These are phyloP conservation scores for Hippolais icterina DNA, from an alignment of 2,113 vertebrate genomes.

Conservation along the genomic window DNA sequence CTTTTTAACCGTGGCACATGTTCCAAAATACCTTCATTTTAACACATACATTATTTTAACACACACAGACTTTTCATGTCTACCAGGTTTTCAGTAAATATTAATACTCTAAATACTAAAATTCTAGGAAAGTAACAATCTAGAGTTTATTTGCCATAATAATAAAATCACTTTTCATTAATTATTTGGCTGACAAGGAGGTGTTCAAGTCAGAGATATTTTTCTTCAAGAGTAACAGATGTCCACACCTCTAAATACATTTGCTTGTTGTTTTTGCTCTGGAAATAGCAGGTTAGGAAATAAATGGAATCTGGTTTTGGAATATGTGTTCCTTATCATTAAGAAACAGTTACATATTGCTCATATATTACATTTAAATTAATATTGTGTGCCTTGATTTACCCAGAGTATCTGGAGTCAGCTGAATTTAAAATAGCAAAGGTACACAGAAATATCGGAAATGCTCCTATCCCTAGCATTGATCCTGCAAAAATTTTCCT, in stretches of 20 bases:
- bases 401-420: neutral
- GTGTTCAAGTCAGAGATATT: neutral
- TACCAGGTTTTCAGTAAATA: neutral
- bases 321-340: neutral
- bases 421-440: neutral
- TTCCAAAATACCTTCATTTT: neutral
- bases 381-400: fast-evolving
- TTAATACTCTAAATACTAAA: neutral
- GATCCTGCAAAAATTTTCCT: neutral
- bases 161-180: neutral
- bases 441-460: neutral
- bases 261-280: neutral
- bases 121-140: neutral
- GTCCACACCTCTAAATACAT: neutral
- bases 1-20: neutral
- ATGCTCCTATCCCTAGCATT: neutral
- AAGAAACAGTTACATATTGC: neutral
- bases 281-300: neutral
- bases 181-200: neutral
- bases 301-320: neutral
- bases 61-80: neutral
- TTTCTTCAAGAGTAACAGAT: neutral
- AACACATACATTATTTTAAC: neutral
- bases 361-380: neutral
- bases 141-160: neutral